phyloP scores from a whole-genome alignment of 2,888 invertebrate genomes.

The Melanostoma scalare region DNA sequence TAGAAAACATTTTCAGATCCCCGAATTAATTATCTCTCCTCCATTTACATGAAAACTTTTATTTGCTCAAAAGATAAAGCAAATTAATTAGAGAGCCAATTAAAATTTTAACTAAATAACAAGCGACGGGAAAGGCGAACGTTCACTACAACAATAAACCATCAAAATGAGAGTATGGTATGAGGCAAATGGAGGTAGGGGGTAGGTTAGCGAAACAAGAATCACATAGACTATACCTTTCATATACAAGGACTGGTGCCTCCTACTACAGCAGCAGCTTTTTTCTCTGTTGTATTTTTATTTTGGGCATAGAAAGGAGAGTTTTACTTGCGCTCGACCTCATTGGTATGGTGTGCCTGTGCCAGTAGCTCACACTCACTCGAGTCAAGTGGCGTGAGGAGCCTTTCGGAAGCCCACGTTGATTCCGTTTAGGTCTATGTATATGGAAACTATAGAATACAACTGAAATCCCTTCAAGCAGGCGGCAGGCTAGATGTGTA shows the following conservation, averaged over 20 bases:
- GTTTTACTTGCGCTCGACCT: slow-evolving; percentile 52
- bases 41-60: slow-evolving; percentile 76
- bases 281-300: slow-evolving; percentile 29
- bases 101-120: slow-evolving; percentile 77
- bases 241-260: background rate
- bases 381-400: slow-evolving; percentile 32
- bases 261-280: background rate
- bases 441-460: slow-evolving; percentile 36
- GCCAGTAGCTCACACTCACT: slow-evolving; percentile 62
- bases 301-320: slow-evolving; percentile 55
- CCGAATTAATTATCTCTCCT: slow-evolving; percentile 76
- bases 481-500: background rate
- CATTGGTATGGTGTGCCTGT: slow-evolving; percentile 21
- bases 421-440: background rate
- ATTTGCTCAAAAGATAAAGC: slow-evolving; percentile 77
- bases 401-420: slow-evolving; percentile 18
- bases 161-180: slow-evolving; percentile 24
- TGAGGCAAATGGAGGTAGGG: background rate
- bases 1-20: slow-evolving; percentile 73
- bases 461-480: slow-evolving; percentile 3
- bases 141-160: slow-evolving; percentile 66
- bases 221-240: slow-evolving; percentile 12
- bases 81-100: slow-evolving; percentile 77
- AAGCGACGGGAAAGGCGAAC: slow-evolving; percentile 66
- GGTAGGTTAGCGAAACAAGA: slow-evolving; percentile 25